Evolutionary conservation across 2,113 vertebrate species (phyloP), one percentile per base, ranked within the genome.

Genomic region (Puntigrus tetrazona): DNA sequence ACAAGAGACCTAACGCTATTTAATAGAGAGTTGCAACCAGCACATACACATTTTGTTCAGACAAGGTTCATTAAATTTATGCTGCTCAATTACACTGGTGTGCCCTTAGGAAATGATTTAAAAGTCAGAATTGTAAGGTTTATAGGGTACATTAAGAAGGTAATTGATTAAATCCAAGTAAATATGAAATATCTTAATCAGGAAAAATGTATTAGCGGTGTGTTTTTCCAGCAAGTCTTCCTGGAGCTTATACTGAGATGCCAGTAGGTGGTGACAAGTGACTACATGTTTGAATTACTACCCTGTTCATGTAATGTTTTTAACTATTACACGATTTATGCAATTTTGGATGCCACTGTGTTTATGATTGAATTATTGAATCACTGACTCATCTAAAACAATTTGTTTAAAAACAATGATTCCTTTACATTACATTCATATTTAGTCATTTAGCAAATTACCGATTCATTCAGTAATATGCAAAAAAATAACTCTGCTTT

Each of bases 21-120:
- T 52, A 82, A n/a, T 38, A 38, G 22, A n/a, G 2, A 0, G 11
- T 55, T 52, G 18, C 18, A 69, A 81, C 22, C 20, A 45, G 59
- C 59, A 45, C 27, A 52, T 13, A 36, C 11, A 50, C 11, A 52
- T 16, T 82, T 70, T 52, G 27, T 82, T 82, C 55, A 65, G 45
- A 80, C 25, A 27, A 43, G 77, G 34, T 36, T 34, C 38, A 63
- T 79, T 78, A 38, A 38, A 67, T 80, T 14, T 67, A 65, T 67
- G 41, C 16, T 47, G 16, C 80, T 38, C 22, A 69, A 55, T 82
- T 55, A 47, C 69, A 34, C 79, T 20, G 10, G 31, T 79, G 13
- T 45, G 38, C 13, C 27, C 34, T 77, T 57, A 36, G 27, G 31
- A 36, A 34, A 78, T n/a, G 20, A 75, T 47, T 36, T 18, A 72